Evolutionary conservation across 2,888 invertebrate species (phyloP).

Genomic region (Artemia sinica): DNA sequence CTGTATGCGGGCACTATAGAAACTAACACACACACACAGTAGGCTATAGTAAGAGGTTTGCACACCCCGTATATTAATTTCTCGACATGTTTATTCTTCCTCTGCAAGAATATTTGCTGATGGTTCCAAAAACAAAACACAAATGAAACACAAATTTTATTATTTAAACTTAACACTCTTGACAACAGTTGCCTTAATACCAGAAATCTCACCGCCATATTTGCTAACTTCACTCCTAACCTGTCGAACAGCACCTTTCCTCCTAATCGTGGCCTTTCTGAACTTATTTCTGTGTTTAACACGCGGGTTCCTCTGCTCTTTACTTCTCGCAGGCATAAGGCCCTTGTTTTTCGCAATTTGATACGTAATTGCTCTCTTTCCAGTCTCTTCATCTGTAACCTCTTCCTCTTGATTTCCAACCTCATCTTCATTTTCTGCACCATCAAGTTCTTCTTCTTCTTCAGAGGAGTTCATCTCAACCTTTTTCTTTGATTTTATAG

Average conservation of each 20-base stretch:
- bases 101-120: too few species aligned
- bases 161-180: conserved; percentile 75
- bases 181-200: conserved; percentile 72
- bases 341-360: conserved; percentile 93
- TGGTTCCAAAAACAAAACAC: neutral
- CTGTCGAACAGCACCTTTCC: conserved; percentile 79
- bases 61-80: too few species aligned
- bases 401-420: conserved; percentile 23
- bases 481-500: conserved; percentile 20
- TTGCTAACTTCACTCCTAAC: conserved; percentile 57
- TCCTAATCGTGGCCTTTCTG: conserved; percentile 72
- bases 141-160: conserved; percentile 21
- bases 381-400: conserved; percentile 23
- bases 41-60: too few species aligned
- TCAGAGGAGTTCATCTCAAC: conserved; percentile 18
- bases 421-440: conserved; percentile 20
- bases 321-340: conserved; percentile 71
- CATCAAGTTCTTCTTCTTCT: conserved; percentile 20
- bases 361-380: conserved; percentile 69
- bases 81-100: too few species aligned
- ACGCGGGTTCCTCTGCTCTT: conserved; percentile 79
- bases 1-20: too few species aligned
- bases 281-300: conserved; percentile 86
- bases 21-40: too few species aligned
- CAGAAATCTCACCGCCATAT: conserved; percentile 82